phyloP scores from a whole-genome alignment of 2,888 invertebrate species.

The Cerceris ruficornis region DNA sequence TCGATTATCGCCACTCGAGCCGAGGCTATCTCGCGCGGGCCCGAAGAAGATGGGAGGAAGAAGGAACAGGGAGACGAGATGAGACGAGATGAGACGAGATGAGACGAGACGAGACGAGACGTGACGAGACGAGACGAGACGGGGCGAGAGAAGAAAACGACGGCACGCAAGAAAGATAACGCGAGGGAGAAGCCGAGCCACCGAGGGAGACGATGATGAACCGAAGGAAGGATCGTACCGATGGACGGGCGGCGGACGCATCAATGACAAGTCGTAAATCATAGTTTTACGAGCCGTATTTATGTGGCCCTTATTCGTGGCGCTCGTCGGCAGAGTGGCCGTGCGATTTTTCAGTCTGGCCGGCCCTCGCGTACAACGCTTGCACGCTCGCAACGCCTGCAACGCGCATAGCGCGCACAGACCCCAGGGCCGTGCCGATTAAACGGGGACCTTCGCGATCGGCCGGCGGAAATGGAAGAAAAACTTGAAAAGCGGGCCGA shows the following conservation, averaged over 20 bases:
- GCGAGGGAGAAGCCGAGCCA: conserved; percentile 44
- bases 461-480: too few species aligned
- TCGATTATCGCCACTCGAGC: conserved; percentile 57
- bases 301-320: conserved; percentile 75
- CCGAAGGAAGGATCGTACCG: conserved; percentile 48
- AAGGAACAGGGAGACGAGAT: conserved; percentile 18
- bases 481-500: too few species aligned
- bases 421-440: background rate
- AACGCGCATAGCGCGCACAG: background rate
- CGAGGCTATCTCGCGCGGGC: conserved; percentile 29
- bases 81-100: conserved; percentile 18
- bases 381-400: conserved; percentile 10
- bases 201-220: conserved; percentile 56
- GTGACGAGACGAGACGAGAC: conserved; percentile 16
- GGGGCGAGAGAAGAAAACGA: conserved; percentile 45
- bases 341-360: conserved; percentile 70
- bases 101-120: conserved; percentile 9
- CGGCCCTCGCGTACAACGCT: conserved; percentile 47
- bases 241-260: conserved; percentile 69
- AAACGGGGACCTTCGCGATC: too few species aligned
- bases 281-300: conserved; percentile 79
- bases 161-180: conserved; percentile 58
- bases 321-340: conserved; percentile 62
- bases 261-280: conserved; percentile 80
- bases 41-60: conserved; percentile 11